These are phyloP conservation scores for Nestor notabilis DNA, from an alignment of 2,113 vertebrate genomes.

Conservation along the genomic window DNA sequence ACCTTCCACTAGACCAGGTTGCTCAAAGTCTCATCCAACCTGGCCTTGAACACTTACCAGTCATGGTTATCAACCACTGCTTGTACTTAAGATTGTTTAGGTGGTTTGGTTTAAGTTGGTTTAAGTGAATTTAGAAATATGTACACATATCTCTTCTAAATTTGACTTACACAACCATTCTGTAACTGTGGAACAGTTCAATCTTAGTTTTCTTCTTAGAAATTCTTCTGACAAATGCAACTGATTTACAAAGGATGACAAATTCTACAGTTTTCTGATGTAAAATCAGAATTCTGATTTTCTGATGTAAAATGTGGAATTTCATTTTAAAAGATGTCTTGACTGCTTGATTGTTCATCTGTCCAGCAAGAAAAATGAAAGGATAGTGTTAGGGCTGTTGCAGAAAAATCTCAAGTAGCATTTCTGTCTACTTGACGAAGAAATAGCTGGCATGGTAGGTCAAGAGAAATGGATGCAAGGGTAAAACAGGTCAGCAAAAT, in stretches of 20 bases:
- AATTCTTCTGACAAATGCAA: not conserved
- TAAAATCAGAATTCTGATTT: no score
- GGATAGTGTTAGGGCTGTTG: not conserved
- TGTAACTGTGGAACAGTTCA: not conserved
- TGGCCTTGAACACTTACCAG: not conserved
- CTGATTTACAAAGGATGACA: not conserved
- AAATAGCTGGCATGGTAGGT: conserved; percentile 8
- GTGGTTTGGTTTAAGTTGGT: not conserved
- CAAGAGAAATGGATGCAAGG: not conserved
- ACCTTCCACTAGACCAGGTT: not conserved
- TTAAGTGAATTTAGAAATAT: not conserved
- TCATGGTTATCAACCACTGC: not conserved
- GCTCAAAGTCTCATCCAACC: not conserved
- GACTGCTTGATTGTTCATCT: not conserved
- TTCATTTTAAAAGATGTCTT: not conserved
- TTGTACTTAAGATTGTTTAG: not conserved
- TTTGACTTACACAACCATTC: not conserved
- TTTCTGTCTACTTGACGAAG: conserved; percentile 5
- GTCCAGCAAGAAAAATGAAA: not conserved
- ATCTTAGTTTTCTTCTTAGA: not conserved
- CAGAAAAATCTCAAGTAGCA: conserved; percentile 13
- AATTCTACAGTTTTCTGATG: not conserved
- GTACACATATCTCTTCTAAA: not conserved
- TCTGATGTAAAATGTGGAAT: not conserved
- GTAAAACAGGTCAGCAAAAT: not conserved